Evolutionary conservation across 35 echinoderm and acorn worm species (phyloP), one percentile per base, ranked within the genome.

Genomic region (Ophioderma brevispina): DNA sequence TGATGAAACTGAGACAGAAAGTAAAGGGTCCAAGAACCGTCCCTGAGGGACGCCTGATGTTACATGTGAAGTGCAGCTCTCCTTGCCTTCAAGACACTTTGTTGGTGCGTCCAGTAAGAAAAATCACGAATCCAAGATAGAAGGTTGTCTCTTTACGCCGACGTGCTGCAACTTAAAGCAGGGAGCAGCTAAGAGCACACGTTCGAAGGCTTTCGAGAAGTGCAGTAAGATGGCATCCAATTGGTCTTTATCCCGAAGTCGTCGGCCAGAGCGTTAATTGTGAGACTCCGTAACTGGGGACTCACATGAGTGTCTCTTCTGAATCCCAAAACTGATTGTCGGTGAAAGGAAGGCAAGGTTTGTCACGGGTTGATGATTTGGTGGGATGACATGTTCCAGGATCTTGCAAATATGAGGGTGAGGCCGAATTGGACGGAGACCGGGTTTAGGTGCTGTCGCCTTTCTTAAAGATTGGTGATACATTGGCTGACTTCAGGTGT

Each of bases 391-490:
- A 32, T 89, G 77, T 36, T 82, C 77, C 78, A 83, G 1, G 0
- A 36, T 2, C 40, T 82, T 59, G 79, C 79, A 89, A 21, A 2
- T 3, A 82, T 76, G 2, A 19, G 30, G 0, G 77, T 89, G 1
- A 89, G 87, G n/a, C 36, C 78, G 84, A 1, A 89, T 40, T 41
- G 87, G 87, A 0, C 77, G 25, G 0, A 55, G 56, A 33, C 38
- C 19, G 0, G 77, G 1, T 35, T 34, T 0, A n/a, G 40, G 35
- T 34, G n/a, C 34, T 39, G 41, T 89, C 77, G 0, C 78, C 64
- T 8, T 89, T 89, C 75, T 89, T 90, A 33, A 37, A 84, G 31
- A 90, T 84, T n/a, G n/a, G n/a, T n/a, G n/a, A n/a, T n/a, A n/a
- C n/a, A n/a, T n/a, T n/a, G n/a, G n/a, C n/a, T n/a, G 0, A 38